Percentiles rank a stretch among this genome's conserved stretches.
Evolutionary conservation across 2,888 invertebrate genomes (phyloP).

Genomic region (Drosophila demipolita): DNA sequence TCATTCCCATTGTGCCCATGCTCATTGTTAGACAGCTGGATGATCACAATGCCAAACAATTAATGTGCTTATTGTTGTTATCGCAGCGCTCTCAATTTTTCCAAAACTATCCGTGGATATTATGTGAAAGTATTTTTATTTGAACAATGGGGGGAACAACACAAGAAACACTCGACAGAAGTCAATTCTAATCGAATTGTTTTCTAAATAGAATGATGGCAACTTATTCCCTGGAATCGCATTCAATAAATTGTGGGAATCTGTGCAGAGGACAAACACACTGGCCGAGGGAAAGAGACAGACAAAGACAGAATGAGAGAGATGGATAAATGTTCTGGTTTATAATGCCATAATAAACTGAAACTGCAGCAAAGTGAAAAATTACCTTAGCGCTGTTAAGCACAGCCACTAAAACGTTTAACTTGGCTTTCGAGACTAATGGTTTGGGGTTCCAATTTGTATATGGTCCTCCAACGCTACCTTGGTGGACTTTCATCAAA

Average conservation of each 20-base stretch:
- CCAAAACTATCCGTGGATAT: conserved; percentile 33
- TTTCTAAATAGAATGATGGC: conserved; percentile 68
- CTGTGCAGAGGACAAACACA: conserved; percentile 5
- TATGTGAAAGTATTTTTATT: conserved; percentile 67
- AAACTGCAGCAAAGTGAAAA: conserved; percentile 74
- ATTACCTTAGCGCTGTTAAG: conserved; percentile 74
- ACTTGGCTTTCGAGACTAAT: conserved; percentile 74
- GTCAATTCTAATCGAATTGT: conserved; percentile 83
- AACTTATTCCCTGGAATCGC: conserved; percentile 61
- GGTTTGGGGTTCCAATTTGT: conserved; percentile 74
- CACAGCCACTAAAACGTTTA: conserved; percentile 80
- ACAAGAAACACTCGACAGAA: conserved; percentile 78
- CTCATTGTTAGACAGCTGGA: conserved; percentile 54
- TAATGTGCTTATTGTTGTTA: conserved; percentile 75
- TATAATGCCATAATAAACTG: conserved; percentile 73
- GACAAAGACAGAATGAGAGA: neutral
- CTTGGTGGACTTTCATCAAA: conserved; percentile 65
- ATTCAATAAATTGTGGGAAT: conserved; percentile 74
- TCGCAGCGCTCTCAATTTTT: conserved; percentile 48
- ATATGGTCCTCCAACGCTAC: conserved; percentile 51
- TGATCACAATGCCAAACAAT: conserved; percentile 75
- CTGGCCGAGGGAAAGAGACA: neutral
- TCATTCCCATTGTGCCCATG: conserved; percentile 56
- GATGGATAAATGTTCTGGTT: conserved; percentile 20
- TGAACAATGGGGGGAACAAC: conserved; percentile 5